Evolutionary conservation across 2,797 vertebrate genomes (phyloP).

Genomic region (Clarias pachynema): DNA sequence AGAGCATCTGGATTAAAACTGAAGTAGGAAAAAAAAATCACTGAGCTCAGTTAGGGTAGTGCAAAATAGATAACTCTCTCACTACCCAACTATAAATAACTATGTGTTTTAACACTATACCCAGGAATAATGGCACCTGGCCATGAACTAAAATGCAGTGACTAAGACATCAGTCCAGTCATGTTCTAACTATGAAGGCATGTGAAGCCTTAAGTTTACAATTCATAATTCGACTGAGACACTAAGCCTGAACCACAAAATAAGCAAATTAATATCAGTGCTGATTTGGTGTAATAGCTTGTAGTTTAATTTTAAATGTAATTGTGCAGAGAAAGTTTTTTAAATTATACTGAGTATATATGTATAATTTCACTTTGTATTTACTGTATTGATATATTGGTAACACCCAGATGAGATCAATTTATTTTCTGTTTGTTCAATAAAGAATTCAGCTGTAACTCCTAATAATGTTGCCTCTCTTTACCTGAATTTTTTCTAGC

Average conservation of each 20-base stretch:
- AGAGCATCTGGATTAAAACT: not conserved
- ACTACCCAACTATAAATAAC: not conserved
- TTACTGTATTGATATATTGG: too few species aligned
- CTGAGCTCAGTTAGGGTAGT: not conserved
- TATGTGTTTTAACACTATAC: not conserved
- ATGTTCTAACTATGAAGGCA: not conserved
- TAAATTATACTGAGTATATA: not conserved
- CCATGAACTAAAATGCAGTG: not conserved
- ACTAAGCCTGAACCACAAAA: not conserved
- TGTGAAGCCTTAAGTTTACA: not conserved
- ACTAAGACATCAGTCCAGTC: not conserved
- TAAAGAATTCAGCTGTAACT: not conserved
- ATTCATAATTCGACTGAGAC: not conserved
- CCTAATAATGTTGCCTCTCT: not conserved
- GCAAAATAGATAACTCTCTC: not conserved
- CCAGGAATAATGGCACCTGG: not conserved
- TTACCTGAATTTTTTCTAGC: constrained; percentile 67
- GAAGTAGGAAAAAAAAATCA: not conserved
- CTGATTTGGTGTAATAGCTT: not conserved
- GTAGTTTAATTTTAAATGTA: not conserved
- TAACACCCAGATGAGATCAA: too few species aligned
- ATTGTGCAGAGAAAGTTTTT: not conserved
- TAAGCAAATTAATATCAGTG: not conserved
- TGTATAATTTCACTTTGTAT: too few species aligned
- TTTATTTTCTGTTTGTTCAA: not conserved